phyloP scores from a whole-genome alignment of 1,140 invertebrate species.

The Drosophila dunni region DNA sequence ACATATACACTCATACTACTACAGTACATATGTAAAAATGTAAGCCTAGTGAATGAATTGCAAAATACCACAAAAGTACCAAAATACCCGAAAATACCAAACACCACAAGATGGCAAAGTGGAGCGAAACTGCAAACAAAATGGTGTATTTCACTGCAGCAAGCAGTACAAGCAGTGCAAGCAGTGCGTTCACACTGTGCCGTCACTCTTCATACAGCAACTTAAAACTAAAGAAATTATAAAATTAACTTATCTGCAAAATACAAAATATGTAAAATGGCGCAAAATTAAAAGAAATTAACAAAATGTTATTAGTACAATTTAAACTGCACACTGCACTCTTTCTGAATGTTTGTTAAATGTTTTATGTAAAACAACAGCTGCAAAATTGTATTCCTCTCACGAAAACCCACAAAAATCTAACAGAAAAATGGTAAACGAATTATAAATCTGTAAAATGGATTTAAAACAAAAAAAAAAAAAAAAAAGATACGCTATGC shows the following conservation, averaged over 20 bases:
- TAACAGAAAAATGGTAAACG: slow-evolving; percentile 73
- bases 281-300: slow-evolving; percentile 32
- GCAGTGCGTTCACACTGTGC: neutral
- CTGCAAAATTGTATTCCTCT: slow-evolving; percentile 77
- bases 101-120: slow-evolving; percentile 14
- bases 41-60: slow-evolving; percentile 41
- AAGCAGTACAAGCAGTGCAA: slow-evolving; percentile 18
- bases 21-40: slow-evolving; percentile 54
- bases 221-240: slow-evolving; percentile 19
- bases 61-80: slow-evolving; percentile 51
- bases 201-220: neutral
- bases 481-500: slow-evolving; percentile 51
- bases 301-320: slow-evolving; percentile 75
- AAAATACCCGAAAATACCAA: slow-evolving; percentile 44
- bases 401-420: slow-evolving; percentile 23
- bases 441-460: slow-evolving; percentile 71
- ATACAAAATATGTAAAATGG: slow-evolving; percentile 18
- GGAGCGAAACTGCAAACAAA: neutral
- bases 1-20: slow-evolving; percentile 15
- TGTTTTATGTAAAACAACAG: slow-evolving; percentile 62
- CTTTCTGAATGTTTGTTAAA: slow-evolving; percentile 81
- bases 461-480: slow-evolving; percentile 22
- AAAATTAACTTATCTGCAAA: slow-evolving; percentile 40
- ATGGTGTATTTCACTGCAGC: neutral
- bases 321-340: slow-evolving; percentile 82